A percentile compares a stretch with the other conserved stretches of the same genome.
These are phyloP conservation scores for Boleophthalmus pectinirostris DNA, from an alignment of 2,113 vertebrate genomes.

Conservation along the genomic window DNA sequence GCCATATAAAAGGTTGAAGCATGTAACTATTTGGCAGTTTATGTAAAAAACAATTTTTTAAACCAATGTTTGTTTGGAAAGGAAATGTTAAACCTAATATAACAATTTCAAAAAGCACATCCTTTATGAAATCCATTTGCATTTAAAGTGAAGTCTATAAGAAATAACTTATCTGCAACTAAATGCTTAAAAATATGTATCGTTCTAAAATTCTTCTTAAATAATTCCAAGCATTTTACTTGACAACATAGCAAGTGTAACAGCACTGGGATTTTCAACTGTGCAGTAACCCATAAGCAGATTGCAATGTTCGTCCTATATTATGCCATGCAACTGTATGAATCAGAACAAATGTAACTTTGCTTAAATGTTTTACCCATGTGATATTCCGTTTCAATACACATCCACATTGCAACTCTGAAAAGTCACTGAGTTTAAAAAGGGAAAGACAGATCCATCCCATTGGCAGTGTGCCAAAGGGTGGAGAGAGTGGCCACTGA, in stretches of 20 bases:
- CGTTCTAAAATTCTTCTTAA: constrained; percentile 47
- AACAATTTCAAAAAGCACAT: constrained; percentile 20
- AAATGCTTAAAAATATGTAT: constrained; percentile 47
- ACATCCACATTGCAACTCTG: constrained; percentile 82
- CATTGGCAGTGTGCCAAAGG: constrained; percentile 63
- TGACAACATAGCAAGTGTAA: constrained; percentile 75
- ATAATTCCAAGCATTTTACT: constrained; percentile 65
- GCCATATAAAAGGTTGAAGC: constrained; percentile 12
- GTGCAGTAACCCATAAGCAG: constrained; percentile 82
- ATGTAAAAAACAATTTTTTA: constrained; percentile 11
- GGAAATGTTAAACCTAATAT: constrained; percentile 13
- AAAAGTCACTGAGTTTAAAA: constrained; percentile 81
- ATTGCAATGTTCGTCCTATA: constrained; percentile 79
- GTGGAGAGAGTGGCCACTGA: constrained; percentile 74
- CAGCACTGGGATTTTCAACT: constrained; percentile 78
- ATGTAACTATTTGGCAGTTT: constrained; percentile 49
- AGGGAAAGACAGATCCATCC: constrained; percentile 63
- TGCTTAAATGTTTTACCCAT: constrained; percentile 56
- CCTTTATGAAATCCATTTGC: constrained; percentile 24
- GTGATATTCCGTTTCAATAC: constrained; percentile 73
- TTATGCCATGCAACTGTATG: constrained; percentile 88
- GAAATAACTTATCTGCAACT: constrained; percentile 23
- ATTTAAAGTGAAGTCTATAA: constrained; percentile 44
- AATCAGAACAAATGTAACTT: constrained; percentile 69
- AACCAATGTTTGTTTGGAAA: constrained; percentile 35